Evolutionary conservation across 2,113 vertebrate genomes (phyloP).

Genomic region (Murina feae): DNA sequence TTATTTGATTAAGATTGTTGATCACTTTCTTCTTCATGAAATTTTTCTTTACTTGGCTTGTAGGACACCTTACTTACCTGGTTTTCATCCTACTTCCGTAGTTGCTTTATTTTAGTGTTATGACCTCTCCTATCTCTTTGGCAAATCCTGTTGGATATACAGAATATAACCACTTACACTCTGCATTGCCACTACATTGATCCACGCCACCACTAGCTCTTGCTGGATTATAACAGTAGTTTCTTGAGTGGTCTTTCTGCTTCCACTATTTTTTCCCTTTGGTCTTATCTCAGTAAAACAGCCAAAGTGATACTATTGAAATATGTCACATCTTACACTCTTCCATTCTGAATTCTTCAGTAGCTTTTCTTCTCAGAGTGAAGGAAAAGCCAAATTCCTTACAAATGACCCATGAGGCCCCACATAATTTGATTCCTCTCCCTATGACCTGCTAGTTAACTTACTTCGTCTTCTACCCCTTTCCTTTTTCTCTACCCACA

Average conservation of each 20-base stretch:
- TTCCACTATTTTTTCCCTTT: background rate
- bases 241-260: background rate
- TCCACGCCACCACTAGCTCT: background rate
- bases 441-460: background rate
- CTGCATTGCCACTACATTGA: background rate
- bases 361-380: background rate
- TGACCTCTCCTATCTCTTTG: background rate
- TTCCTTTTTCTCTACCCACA: background rate
- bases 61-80: background rate
- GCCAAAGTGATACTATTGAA: background rate
- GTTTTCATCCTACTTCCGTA: background rate
- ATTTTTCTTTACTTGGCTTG: background rate
- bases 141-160: background rate
- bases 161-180: background rate
- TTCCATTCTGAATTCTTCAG: background rate
- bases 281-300: background rate
- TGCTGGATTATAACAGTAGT: background rate
- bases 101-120: background rate
- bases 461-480: background rate
- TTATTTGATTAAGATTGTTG: background rate
- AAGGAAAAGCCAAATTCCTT: background rate
- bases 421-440: background rate
- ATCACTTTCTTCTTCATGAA: background rate
- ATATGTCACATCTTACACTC: background rate
- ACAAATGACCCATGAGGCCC: background rate